These are phyloP conservation scores for Decapterus maruadsi DNA, from an alignment of 2,797 vertebrate species.

Conservation along the genomic window DNA sequence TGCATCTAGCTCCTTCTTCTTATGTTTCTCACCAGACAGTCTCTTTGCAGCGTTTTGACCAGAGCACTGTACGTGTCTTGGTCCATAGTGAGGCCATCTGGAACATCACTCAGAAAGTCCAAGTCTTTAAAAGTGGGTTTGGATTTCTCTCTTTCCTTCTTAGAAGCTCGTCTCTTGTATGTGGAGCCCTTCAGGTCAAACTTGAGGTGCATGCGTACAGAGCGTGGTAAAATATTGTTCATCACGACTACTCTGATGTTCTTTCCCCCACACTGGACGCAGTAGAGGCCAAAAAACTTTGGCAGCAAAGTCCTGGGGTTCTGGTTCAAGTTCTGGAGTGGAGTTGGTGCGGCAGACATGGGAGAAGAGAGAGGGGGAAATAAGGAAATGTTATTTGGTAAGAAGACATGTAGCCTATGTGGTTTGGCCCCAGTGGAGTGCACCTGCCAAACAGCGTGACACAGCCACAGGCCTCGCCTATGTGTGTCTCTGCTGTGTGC, in stretches of 20 bases:
- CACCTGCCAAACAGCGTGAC: constrained; percentile 64
- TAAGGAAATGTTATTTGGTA: background rate
- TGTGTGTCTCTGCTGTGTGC: constrained; percentile 7
- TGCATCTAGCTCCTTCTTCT: background rate
- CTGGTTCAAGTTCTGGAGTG: constrained; percentile 95
- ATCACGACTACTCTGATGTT: constrained; percentile 97
- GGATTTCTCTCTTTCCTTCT: constrained; percentile 95
- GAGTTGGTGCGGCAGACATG: background rate
- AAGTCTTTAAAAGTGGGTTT: constrained; percentile 96
- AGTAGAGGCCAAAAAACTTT: constrained; percentile 98
- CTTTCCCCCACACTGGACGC: constrained; percentile 95
- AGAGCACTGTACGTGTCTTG: constrained; percentile 92
- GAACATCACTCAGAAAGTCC: constrained; percentile 94
- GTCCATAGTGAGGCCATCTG: constrained; percentile 93
- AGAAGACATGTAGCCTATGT: background rate
- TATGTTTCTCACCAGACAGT: constrained; percentile 91
- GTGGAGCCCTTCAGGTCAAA: constrained; percentile 98
- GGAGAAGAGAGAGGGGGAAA: background rate
- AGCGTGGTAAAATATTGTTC: constrained; percentile 96
- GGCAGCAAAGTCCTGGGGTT: constrained; percentile 96
- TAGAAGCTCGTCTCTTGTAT: constrained; percentile 94
- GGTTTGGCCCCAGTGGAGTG: background rate
- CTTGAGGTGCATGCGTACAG: constrained; percentile 97
- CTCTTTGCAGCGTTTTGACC: constrained; percentile 94
- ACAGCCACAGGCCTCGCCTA: constrained; percentile 18